Evolutionary conservation across 2,888 invertebrate genomes (phyloP).

Genomic region (Coelopa pilipes): DNA sequence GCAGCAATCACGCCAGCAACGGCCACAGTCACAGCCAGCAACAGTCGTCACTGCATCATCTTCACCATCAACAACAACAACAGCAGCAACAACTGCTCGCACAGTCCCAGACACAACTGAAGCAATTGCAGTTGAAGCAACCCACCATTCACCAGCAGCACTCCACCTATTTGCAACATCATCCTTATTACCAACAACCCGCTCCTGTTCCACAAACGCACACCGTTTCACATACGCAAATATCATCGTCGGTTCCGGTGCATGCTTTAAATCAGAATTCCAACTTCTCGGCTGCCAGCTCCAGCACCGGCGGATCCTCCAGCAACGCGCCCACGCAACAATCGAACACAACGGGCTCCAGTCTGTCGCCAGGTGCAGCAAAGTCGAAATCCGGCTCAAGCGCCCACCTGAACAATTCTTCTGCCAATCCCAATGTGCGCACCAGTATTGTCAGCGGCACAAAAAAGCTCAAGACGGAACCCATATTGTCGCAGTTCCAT

Average conservation of each 20-base stretch:
- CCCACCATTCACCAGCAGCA: slow-evolving; percentile 61
- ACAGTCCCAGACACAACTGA: slow-evolving; percentile 60
- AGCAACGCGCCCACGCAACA: slow-evolving; percentile 63
- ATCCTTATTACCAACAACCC: slow-evolving; percentile 59
- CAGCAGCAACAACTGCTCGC: slow-evolving; percentile 43
- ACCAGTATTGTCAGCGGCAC: slow-evolving; percentile 42
- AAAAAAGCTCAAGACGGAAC: slow-evolving; percentile 62
- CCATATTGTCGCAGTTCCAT: slow-evolving; percentile 58
- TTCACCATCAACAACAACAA: slow-evolving; percentile 29
- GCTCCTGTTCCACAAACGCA: slow-evolving; percentile 38
- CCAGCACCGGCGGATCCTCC: slow-evolving; percentile 58
- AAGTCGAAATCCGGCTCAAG: slow-evolving; percentile 27
- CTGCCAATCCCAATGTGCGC: slow-evolving; percentile 43
- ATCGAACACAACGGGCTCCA: slow-evolving; percentile 58
- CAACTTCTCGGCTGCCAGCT: slow-evolving; percentile 61
- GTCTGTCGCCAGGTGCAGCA: slow-evolving; percentile 54
- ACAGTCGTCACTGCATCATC: slow-evolving; percentile 32
- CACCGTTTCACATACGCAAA: slow-evolving; percentile 25
- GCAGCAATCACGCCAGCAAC: slow-evolving; percentile 33
- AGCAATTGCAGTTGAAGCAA: slow-evolving; percentile 59
- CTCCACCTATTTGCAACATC: slow-evolving; percentile 50
- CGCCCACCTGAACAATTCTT: not conserved
- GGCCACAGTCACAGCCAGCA: slow-evolving; percentile 29
- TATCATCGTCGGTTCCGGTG: slow-evolving; percentile 49
- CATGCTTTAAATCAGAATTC: slow-evolving; percentile 61